Evolutionary conservation across 2,888 invertebrate species (phyloP).

Genomic region (Nudaria mundana): DNA sequence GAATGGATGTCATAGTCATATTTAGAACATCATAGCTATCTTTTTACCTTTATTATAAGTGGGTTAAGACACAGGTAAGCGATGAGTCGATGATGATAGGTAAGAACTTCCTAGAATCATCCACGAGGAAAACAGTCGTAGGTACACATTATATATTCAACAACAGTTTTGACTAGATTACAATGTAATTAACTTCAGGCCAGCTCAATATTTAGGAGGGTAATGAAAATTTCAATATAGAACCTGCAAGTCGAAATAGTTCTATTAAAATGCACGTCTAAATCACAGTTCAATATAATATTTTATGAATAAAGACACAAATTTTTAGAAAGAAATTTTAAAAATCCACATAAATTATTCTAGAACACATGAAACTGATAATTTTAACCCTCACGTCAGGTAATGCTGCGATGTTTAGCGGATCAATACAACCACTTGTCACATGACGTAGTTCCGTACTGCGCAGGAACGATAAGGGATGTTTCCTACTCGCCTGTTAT

Average conservation of each 20-base stretch:
- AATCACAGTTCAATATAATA: too few species aligned
- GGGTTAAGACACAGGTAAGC: too few species aligned
- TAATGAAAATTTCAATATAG: too few species aligned
- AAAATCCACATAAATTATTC: not conserved
- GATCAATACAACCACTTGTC: slow-evolving; percentile 7
- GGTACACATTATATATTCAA: too few species aligned
- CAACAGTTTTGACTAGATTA: not conserved
- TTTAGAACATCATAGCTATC: too few species aligned
- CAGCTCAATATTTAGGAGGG: not conserved
- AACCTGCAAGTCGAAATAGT: too few species aligned
- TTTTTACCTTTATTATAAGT: too few species aligned
- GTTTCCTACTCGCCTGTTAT: not conserved
- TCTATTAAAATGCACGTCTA: too few species aligned
- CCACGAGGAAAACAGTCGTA: not conserved
- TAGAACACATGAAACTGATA: slow-evolving; percentile 1
- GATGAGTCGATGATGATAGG: not conserved
- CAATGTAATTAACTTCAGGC: not conserved
- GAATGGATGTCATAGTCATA: not conserved
- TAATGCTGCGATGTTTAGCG: not conserved
- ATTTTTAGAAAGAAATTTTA: too few species aligned
- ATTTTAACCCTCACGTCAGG: not conserved
- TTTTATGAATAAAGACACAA: too few species aligned
- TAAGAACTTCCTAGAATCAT: not conserved
- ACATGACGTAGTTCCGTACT: slow-evolving; percentile 5
- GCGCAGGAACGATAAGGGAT: slow-evolving; percentile 6